A percentile compares a stretch with the other conserved stretches of the same genome.
phyloP scores from a whole-genome alignment of 2,888 invertebrate species.

The Koerneria pararmatus region DNA sequence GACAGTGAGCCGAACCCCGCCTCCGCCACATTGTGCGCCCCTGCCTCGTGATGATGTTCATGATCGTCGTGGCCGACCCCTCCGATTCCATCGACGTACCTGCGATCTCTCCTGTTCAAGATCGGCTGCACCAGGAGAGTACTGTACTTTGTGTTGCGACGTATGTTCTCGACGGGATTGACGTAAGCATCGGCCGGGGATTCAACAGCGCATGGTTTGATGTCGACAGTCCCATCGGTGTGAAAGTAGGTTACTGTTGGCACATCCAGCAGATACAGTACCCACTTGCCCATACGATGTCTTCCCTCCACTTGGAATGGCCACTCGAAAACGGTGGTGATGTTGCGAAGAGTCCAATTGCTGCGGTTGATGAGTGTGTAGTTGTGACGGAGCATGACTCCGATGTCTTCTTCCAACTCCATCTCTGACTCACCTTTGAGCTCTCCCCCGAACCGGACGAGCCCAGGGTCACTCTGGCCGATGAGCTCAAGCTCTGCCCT shows the following conservation, averaged over 20 bases:
- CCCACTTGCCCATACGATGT: slow-evolving; percentile 73
- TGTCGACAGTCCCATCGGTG: slow-evolving; percentile 37
- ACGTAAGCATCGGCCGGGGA: slow-evolving; percentile 29
- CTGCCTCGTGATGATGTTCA: too few relatives aligned
- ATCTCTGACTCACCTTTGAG: slow-evolving; percentile 69
- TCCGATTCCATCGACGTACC: too few relatives aligned
- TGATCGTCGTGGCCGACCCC: too few relatives aligned
- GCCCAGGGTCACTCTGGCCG: slow-evolving; percentile 57
- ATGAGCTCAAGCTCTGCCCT: slow-evolving; percentile 61
- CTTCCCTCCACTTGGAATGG: slow-evolving; percentile 75
- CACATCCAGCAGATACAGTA: slow-evolving; percentile 71
- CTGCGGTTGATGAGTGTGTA: slow-evolving; percentile 57
- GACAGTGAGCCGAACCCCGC: slow-evolving; percentile 24
- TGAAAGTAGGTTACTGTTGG: slow-evolving; percentile 44
- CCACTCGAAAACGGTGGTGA: slow-evolving; percentile 75
- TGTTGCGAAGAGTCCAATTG: slow-evolving; percentile 55
- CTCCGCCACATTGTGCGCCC: too few relatives aligned
- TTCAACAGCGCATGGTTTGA: slow-evolving; percentile 28
- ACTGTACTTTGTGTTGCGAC: slow-evolving; percentile 39
- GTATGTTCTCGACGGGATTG: slow-evolving; percentile 42
- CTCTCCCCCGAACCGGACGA: slow-evolving; percentile 46
- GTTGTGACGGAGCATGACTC: slow-evolving; percentile 74
- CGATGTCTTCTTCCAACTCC: slow-evolving; percentile 72
- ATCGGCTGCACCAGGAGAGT: slow-evolving; percentile 24
- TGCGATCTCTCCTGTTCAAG: too few relatives aligned